Conservation (phyloP, 1,140 invertebrate genomes). For the Ceratosolen solmsi region DNA sequence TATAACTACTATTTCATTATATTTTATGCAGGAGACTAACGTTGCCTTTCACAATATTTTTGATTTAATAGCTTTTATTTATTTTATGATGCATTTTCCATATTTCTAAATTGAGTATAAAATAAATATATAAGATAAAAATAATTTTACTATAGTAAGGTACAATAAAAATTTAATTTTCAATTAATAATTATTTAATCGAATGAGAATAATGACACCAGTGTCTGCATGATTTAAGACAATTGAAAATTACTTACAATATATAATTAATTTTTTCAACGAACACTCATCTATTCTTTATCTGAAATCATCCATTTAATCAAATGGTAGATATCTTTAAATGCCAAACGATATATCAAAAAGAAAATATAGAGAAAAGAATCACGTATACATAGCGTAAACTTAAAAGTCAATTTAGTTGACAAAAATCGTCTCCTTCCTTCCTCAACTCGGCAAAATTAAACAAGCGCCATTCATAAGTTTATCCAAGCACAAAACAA, state of each 20-base stretch:
- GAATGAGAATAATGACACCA: not conserved
- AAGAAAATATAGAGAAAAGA: not conserved
- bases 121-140: too few relatives aligned
- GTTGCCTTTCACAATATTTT: not conserved
- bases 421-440: constrained; percentile 1
- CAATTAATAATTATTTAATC: too few relatives aligned
- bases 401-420: constrained; percentile 9
- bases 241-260: not conserved
- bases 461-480: constrained; percentile 28
- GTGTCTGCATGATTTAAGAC: not conserved
- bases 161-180: too few relatives aligned
- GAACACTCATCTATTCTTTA: not conserved
- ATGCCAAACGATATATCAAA: not conserved
- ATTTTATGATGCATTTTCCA: not conserved
- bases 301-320: constrained; percentile 11
- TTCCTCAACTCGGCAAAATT: constrained; percentile 20
- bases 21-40: not conserved
- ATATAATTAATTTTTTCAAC: not conserved
- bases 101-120: too few relatives aligned
- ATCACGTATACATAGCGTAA: not conserved
- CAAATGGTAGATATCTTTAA: constrained; percentile 10
- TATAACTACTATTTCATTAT: not conserved
- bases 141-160: too few relatives aligned
- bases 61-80: not conserved
- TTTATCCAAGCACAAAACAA: constrained; percentile 34